Base-by-base conservation (phyloP, 2,888 invertebrate genomes). In the Nesidiocoris tenuis region DNA sequence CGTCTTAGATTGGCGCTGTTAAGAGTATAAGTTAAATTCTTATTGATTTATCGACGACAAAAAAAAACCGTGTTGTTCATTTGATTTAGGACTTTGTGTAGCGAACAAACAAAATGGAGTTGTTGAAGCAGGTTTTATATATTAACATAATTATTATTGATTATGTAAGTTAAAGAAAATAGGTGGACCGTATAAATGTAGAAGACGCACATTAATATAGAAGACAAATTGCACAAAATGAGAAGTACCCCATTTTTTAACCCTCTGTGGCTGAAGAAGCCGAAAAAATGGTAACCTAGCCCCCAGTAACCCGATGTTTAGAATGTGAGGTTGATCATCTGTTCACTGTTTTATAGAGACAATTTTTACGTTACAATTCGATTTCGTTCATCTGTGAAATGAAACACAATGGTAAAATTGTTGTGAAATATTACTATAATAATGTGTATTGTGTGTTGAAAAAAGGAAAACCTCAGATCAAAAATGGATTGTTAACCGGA, bases 141-240 rank as follows among this genome's bases (percentile, higher is more conserved):
- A 75, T 66, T 57, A 22, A 66, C 25, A 66, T 57, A 57, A 57
- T 75, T 66, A 75, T 75, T 39, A 75, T 75, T 75, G 74, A 75
- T 65, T 64, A 39, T 39, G 39, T 39, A 39, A 39, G 39, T 39
- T 39, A 75, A 75, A 67, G 64, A 71, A 54, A 57, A 72, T 77
- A 77, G 77, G 72, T 77, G 77, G 77, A 77, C 75, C 75, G 77
- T 77, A 75, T 68, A 76, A 75, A 70, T 68, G 76, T 77, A 77
- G 77, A 76, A 61, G 72, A 76, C 67, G 77, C 77, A 77, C 77
- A 39, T 39, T 76, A 76, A 75, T 77, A 77, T 75, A 76, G 71
- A 72, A 67, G 66, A 77, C 72, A 77, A 76, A 68, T 61, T 77
- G 77, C 77, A 77, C 77, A 76, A 77, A 77, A 63, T 75, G 67